A percentile compares a stretch with the other conserved stretches of the same genome.
Evolutionary conservation across 2,888 invertebrate genomes (phyloP).

Genomic region (Andrena camellia): DNA sequence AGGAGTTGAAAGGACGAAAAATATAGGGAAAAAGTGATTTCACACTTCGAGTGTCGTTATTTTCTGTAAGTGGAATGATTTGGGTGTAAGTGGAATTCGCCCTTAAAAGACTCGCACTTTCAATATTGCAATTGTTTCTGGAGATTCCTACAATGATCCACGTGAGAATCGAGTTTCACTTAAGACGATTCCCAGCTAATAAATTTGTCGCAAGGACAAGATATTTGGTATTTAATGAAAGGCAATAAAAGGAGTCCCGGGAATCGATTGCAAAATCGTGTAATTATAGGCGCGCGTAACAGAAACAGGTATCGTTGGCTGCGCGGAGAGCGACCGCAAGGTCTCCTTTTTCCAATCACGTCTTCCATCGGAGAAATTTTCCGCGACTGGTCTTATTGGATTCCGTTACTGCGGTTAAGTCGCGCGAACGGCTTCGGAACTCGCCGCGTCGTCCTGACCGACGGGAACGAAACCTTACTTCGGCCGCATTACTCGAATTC

Average conservation of each 20-base stretch:
- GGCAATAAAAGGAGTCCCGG: neutral
- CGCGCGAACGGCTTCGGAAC: constrained; percentile 66
- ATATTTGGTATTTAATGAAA: neutral
- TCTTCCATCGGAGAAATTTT: constrained; percentile 57
- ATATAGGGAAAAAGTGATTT: too few species aligned
- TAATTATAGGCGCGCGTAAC: constrained; percentile 7
- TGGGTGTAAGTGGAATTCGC: too few species aligned
- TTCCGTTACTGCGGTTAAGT: constrained; percentile 65
- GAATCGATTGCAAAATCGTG: constrained; percentile 17
- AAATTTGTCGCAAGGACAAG: neutral
- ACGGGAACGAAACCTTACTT: constrained; percentile 67
- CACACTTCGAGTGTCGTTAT: too few species aligned
- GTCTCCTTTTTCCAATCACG: constrained; percentile 53
- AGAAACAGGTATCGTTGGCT: constrained; percentile 2
- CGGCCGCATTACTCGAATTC: constrained; percentile 69
- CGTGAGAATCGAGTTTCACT: neutral
- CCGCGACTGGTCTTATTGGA: constrained; percentile 65
- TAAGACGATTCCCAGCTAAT: neutral
- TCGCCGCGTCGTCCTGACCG: constrained; percentile 42
- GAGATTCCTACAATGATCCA: neutral
- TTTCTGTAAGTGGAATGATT: too few species aligned
- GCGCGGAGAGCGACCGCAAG: constrained; percentile 25
- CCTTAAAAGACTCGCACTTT: neutral
- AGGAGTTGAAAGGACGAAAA: too few species aligned
- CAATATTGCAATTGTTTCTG: neutral